Evolutionary conservation across 2,888 invertebrate genomes (phyloP).

Genomic region (Cordilura impudica): DNA sequence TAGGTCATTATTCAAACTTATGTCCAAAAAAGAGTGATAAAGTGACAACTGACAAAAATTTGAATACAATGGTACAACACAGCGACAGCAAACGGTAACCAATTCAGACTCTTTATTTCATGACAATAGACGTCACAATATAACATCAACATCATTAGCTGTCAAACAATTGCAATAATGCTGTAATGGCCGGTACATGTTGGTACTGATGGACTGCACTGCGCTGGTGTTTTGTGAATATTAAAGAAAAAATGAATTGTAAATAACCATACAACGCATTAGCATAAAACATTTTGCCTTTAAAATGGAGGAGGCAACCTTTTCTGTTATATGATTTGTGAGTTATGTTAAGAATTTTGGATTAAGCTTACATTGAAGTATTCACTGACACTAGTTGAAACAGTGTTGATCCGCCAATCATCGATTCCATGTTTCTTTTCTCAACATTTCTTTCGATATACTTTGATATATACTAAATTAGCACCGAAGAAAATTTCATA

Average conservation of each 20-base stretch:
- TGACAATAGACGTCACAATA: conserved; percentile 51
- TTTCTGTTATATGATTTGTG: no score
- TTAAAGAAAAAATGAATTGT: background rate
- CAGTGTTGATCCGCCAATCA: no score
- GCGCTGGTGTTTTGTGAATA: background rate
- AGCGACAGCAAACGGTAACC: conserved; percentile 53
- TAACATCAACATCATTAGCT: conserved; percentile 53
- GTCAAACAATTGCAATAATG: conserved; percentile 52
- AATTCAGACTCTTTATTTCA: conserved; percentile 17
- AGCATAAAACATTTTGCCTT: conserved; percentile 47
- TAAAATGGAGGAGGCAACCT: conserved; percentile 9
- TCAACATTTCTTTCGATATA: no score
- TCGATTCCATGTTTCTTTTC: no score
- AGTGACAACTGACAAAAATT: conserved; percentile 67
- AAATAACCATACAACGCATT: conserved; percentile 1
- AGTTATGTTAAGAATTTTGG: no score
- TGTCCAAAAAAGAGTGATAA: conserved; percentile 65
- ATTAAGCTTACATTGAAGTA: no score
- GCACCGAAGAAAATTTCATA: no score
- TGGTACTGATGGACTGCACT: conserved; percentile 28
- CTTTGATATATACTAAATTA: no score
- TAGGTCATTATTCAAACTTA: conserved; percentile 65
- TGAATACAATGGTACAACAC: conserved; percentile 67
- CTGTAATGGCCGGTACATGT: conserved; percentile 55
- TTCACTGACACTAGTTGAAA: no score